phyloP scores from a whole-genome alignment of 2,797 vertebrate genomes.

The Lagorchestes hirsutus region DNA sequence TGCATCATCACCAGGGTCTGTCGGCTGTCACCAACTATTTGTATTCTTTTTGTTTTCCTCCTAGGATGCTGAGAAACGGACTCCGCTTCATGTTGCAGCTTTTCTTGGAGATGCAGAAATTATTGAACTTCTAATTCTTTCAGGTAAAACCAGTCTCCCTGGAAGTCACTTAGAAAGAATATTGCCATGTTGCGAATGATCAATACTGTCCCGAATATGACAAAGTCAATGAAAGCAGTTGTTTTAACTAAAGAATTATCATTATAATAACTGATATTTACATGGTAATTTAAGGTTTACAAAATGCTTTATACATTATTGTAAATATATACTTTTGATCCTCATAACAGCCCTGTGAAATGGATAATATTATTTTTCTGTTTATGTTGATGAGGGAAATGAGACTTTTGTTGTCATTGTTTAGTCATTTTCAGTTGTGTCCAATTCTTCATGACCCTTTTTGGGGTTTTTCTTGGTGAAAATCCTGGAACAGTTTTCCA shows the following conservation, averaged over 20 bases:
- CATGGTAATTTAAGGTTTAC: not conserved
- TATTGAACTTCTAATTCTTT: conserved; percentile 97
- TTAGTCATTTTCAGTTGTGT: not conserved
- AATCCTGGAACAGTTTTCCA: not conserved
- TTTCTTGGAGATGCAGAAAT: conserved; percentile 98
- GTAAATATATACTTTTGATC: not conserved
- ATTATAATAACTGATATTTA: not conserved
- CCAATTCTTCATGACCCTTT: not conserved
- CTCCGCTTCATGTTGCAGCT: conserved; percentile 95
- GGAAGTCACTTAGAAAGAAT: not conserved
- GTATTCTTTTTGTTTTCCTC: conserved; percentile 65
- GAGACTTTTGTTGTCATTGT: not conserved
- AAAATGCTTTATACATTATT: not conserved
- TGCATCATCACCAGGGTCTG: not conserved
- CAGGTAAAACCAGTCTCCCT: conserved; percentile 87
- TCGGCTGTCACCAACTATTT: conserved; percentile 16
- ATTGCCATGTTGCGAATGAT: not conserved
- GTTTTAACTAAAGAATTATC: conserved; percentile 6
- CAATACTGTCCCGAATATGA: not conserved
- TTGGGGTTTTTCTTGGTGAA: not conserved
- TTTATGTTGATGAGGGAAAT: not conserved
- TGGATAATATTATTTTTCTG: not conserved
- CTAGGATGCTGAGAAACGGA: conserved; percentile 96
- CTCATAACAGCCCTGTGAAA: not conserved
- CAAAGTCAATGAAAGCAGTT: conserved; percentile 9